Percentiles rank a stretch among this genome's conserved stretches.
Conservation (phyloP, 2,113 vertebrate genomes). For the Phaethornis superciliosus region DNA sequence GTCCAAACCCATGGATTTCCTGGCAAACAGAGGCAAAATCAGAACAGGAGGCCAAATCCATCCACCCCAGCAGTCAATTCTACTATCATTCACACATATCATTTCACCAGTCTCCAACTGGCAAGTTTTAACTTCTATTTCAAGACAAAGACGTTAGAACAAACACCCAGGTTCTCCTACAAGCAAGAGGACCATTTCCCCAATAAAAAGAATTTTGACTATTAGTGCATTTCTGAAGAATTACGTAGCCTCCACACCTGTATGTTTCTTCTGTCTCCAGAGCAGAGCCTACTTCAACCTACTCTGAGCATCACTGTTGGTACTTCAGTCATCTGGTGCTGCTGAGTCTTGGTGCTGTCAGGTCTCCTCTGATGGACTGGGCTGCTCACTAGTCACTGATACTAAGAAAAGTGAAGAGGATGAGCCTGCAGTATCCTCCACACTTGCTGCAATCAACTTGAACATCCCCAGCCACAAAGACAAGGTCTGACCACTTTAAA, state of each 20-base stretch:
- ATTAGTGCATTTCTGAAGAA: not conserved
- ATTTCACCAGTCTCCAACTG: not conserved
- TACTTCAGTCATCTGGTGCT: not conserved
- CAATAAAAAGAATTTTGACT: not conserved
- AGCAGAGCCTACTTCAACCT: not conserved
- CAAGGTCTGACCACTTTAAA: not conserved
- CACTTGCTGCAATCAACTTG: not conserved
- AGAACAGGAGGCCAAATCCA: conserved; percentile 17
- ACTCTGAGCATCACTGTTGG: not conserved
- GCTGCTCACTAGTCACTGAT: not conserved
- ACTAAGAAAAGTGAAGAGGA: not conserved
- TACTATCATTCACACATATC: not conserved
- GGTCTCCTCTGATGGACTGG: not conserved
- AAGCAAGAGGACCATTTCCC: not conserved
- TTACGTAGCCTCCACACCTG: not conserved
- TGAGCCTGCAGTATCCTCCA: not conserved
- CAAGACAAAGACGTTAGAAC: not conserved
- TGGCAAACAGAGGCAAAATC: conserved; percentile 1
- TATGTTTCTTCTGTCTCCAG: not conserved
- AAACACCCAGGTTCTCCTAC: not conserved
- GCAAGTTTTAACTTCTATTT: not conserved
- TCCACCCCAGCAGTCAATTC: not conserved
- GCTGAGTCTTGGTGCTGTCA: not conserved
- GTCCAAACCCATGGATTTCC: not conserved
- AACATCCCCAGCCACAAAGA: not conserved